These are phyloP conservation scores for Onthophagus sagittarius DNA, from an alignment of 2,888 invertebrate species.

Conservation along the genomic window DNA sequence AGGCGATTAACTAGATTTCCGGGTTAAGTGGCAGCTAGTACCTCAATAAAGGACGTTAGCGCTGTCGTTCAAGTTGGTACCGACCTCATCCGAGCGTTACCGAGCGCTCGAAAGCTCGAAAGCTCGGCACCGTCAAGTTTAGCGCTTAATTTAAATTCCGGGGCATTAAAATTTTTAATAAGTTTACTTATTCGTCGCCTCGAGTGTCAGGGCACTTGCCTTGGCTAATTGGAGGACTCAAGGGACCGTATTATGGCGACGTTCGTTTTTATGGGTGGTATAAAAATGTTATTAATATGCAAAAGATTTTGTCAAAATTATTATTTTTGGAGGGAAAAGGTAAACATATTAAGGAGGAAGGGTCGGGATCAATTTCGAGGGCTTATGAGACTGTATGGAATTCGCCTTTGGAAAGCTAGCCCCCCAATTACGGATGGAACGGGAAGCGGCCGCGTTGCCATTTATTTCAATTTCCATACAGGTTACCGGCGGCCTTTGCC, in stretches of 20 bases:
- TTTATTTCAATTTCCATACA: constrained; percentile 46
- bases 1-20: constrained; percentile 14
- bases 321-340: background rate
- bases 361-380: background rate
- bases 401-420: constrained; percentile 16
- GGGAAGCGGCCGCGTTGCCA: constrained; percentile 33
- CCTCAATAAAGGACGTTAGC: constrained; percentile 6
- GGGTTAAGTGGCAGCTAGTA: constrained; percentile 9
- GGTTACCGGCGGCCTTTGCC: constrained; percentile 30
- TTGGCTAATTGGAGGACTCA: background rate
- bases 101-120: background rate
- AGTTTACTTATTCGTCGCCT: constrained; percentile 19
- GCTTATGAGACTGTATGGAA: constrained; percentile 6
- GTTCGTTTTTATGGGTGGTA: constrained; percentile 4
- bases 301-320: background rate
- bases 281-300: constrained; percentile 2
- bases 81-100: background rate
- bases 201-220: constrained; percentile 22
- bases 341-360: background rate
- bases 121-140: constrained; percentile 10
- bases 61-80: background rate
- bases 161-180: constrained; percentile 22
- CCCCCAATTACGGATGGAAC: constrained; percentile 32
- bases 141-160: constrained; percentile 19
- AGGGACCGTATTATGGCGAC: constrained; percentile 15